These are phyloP conservation scores for Conus betulinus DNA, from an alignment of 1,140 invertebrate species.

Conservation along the genomic window DNA sequence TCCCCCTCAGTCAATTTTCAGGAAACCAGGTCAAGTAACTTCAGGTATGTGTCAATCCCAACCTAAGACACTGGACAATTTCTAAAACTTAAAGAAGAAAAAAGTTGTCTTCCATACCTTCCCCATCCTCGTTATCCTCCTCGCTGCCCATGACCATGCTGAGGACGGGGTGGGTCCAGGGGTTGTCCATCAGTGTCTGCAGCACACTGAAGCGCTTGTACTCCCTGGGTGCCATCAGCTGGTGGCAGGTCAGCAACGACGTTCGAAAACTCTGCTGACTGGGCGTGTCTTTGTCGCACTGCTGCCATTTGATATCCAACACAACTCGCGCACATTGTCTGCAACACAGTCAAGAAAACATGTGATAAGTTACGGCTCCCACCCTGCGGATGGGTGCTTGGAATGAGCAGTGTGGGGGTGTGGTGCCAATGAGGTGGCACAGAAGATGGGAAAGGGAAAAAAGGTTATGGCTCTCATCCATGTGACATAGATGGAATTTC, in stretches of 20 bases:
- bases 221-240: constrained; percentile 49
- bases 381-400: no score
- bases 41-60: no score
- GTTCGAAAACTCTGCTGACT: constrained; percentile 57
- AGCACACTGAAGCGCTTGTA: constrained; percentile 59
- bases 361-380: no score
- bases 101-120: constrained; percentile 19
- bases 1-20: no score
- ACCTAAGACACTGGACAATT: no score
- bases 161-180: constrained; percentile 61
- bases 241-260: constrained; percentile 53
- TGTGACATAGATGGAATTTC: no score
- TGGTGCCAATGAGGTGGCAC: no score
- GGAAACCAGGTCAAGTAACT: no score
- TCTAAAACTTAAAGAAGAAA: no score
- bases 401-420: no score
- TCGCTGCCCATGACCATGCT: constrained; percentile 64
- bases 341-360: neutral
- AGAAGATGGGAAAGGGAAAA: no score
- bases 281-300: constrained; percentile 57
- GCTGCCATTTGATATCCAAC: constrained; percentile 64
- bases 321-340: constrained; percentile 62
- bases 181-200: constrained; percentile 56
- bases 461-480: no score
- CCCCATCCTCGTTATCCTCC: constrained; percentile 54